These are phyloP conservation scores for Griposia aprilina DNA, from an alignment of 2,888 invertebrate species.

Conservation along the genomic window DNA sequence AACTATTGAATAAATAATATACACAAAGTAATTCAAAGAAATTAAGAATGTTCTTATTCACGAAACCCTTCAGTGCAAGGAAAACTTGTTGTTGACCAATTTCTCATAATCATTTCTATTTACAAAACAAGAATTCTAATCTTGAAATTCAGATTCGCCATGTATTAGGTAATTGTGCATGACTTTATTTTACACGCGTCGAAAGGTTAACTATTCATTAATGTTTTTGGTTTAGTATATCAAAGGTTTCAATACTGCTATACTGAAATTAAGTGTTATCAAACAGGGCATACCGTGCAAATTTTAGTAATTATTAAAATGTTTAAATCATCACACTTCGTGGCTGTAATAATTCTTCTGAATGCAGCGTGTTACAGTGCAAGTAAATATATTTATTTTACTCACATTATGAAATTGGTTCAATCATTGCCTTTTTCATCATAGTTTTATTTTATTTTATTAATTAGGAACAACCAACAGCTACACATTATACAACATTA, in stretches of 20 bases:
- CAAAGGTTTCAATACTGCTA: not conserved
- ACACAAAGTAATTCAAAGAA: not conserved
- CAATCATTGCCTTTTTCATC: not conserved
- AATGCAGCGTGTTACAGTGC: conserved; percentile 11
- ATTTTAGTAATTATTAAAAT: conserved; percentile 1
- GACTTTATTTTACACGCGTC: conserved; percentile 1
- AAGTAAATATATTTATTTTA: conserved; percentile 25
- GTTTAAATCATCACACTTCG: not conserved
- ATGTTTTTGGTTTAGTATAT: not conserved
- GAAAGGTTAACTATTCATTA: not conserved
- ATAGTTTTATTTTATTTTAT: not conserved
- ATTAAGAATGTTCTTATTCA: too few species aligned
- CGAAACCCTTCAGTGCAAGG: not conserved
- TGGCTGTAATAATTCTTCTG: conserved; percentile 11
- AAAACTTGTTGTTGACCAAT: not conserved
- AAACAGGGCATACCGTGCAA: not conserved
- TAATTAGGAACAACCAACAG: not conserved
- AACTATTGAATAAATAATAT: not conserved
- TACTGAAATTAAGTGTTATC: not conserved
- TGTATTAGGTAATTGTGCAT: conserved; percentile 19
- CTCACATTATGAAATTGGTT: not conserved
- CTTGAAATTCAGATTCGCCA: not conserved
- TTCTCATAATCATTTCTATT: not conserved
- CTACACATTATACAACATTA: not conserved
- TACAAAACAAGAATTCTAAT: conserved; percentile 27